Percentiles rank a stretch among this genome's conserved stretches.
Evolutionary conservation across 2,888 invertebrate genomes (phyloP).

Genomic region (Girardia tigrina): DNA sequence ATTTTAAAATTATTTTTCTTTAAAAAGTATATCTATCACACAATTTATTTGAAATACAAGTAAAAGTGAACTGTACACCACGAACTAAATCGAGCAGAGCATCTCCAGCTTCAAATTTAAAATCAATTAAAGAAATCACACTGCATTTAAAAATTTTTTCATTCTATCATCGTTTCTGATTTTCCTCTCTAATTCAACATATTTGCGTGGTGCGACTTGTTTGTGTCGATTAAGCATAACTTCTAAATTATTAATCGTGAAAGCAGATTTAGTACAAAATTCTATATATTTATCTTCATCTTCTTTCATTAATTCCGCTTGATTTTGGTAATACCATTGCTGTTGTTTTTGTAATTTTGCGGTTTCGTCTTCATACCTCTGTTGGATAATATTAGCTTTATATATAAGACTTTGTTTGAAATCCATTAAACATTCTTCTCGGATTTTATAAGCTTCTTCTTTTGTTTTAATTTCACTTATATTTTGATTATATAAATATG

Average conservation of each 20-base stretch:
- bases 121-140: too few relatives aligned
- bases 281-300: conserved; percentile 33
- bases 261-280: conserved; percentile 27
- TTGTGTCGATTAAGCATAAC: conserved; percentile 25
- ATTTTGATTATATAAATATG: conserved; percentile 49
- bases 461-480: conserved; percentile 44
- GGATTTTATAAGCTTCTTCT: conserved; percentile 44
- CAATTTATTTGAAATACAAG: too few relatives aligned
- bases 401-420: conserved; percentile 39
- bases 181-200: conserved; percentile 26
- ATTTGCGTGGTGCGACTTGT: conserved; percentile 19
- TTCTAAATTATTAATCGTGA: conserved; percentile 26
- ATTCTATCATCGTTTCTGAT: conserved; percentile 27
- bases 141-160: conserved; percentile 18
- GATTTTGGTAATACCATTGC: conserved; percentile 34
- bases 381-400: conserved; percentile 32
- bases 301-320: conserved; percentile 32
- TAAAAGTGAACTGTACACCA: too few relatives aligned
- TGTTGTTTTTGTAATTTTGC: conserved; percentile 28
- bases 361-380: conserved; percentile 26
- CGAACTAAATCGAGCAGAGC: too few relatives aligned
- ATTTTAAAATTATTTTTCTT: too few relatives aligned
- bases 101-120: too few relatives aligned
- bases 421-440: conserved; percentile 47
- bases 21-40: too few relatives aligned